Evolutionary conservation across 2,888 invertebrate species (phyloP).

Genomic region (Polietes domitor): DNA sequence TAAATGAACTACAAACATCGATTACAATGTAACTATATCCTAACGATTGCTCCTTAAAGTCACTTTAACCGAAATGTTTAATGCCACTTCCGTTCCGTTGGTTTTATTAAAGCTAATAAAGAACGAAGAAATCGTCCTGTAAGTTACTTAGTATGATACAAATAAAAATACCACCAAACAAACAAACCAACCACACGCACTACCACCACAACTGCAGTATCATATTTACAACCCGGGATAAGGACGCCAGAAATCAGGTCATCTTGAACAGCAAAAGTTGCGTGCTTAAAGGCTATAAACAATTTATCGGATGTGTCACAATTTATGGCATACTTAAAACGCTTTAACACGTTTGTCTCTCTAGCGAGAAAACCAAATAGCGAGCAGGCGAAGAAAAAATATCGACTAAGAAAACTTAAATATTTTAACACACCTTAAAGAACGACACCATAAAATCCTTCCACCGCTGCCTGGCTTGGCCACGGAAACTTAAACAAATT

Average conservation of each 20-base stretch:
- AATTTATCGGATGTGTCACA: slow-evolving; percentile 68
- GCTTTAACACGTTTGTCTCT: slow-evolving; percentile 65
- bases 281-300: slow-evolving; percentile 61
- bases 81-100: no score
- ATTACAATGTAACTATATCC: no score
- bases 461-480: neutral
- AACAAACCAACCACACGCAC: no score
- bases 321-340: slow-evolving; percentile 65
- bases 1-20: no score
- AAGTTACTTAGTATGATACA: no score
- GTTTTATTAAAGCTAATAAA: no score
- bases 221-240: neutral
- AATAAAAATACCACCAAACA: no score
- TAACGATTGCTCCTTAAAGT: no score
- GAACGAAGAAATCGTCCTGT: no score
- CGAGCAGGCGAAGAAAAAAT: slow-evolving; percentile 22
- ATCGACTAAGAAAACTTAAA: neutral
- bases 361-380: neutral
- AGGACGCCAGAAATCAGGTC: slow-evolving; percentile 54
- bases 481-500: slow-evolving; percentile 52
- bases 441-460: neutral
- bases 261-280: slow-evolving; percentile 51
- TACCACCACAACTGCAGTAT: neutral
- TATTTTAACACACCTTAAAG: slow-evolving; percentile 47
- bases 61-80: no score